Evolutionary conservation across 2,888 invertebrate genomes (phyloP), one percentile per base, ranked within the genome.

Genomic region (Trichacis sp.): DNA sequence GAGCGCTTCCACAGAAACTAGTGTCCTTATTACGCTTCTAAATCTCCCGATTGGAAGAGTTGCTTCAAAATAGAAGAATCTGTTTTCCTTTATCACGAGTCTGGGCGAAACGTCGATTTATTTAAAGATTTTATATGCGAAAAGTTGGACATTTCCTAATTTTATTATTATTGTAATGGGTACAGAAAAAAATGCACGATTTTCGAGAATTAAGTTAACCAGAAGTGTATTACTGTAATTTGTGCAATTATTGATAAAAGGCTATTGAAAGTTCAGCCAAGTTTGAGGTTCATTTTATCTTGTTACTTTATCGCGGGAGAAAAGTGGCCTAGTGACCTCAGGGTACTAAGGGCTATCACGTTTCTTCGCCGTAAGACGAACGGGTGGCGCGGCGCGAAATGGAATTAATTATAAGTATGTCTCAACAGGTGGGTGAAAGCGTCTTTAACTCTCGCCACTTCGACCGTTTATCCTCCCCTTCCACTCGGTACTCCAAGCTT

Each of bases 401-500:
- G 77, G 81, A 82, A 83, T 83, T 83, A 83, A 83, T 83, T 83
- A 83, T 82, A 78, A 81, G 79, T 74, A 73, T 75, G 75, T 77
- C 74, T 83, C 82, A 83, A 83, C 82, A 83, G 82, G 82, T 83
- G 82, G 82, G 75, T 81, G 82, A 76, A 77, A 76, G 75, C 78
- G 78, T 80, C 81, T 81, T 82, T 80, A 81, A 80, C 75, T 76
- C 70, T 57, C 55, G 58, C 59, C 47, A 64, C 54, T 59, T 59
- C 62, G 58, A 59, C 69, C 68, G 61, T 68, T 68, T 66, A 36
- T 52, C 62, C 62, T 58, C 57, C 66, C 51, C 63, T 53, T 64
- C 63, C 55, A 30, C 64, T 52, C 54, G 40, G 11, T 33, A 40
- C 42, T 33, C 30, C 49, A 11, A 42, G 20, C 75, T 74, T 68